These are phyloP conservation scores for Naja naja DNA, from an alignment of 2,113 vertebrate species.

Conservation along the genomic window DNA sequence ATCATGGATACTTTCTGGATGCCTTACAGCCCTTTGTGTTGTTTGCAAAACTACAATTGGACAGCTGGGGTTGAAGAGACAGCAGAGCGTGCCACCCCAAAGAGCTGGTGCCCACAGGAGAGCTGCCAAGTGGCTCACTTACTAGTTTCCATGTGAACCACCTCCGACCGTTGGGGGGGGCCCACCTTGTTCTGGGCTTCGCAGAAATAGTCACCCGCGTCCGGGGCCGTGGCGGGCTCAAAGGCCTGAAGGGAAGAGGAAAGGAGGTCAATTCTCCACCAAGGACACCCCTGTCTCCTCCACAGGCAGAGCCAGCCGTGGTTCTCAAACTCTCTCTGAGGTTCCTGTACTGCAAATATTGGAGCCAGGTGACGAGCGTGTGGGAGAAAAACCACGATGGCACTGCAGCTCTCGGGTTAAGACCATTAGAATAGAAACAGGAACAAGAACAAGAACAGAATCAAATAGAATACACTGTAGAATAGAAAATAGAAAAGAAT, in stretches of 20 bases:
- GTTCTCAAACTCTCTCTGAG: neutral
- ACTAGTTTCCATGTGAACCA: constrained; percentile 84
- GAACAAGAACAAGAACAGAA: too few species aligned
- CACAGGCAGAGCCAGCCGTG: fast-evolving
- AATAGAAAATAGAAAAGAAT: too few species aligned
- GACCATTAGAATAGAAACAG: too few species aligned
- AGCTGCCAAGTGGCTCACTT: constrained; percentile 53
- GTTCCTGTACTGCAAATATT: too few species aligned
- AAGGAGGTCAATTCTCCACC: fast-evolving
- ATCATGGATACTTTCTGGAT: too few species aligned
- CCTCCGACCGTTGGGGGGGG: constrained; percentile 56
- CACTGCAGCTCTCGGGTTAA: neutral
- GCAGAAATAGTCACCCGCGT: constrained; percentile 84
- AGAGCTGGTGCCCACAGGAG: neutral
- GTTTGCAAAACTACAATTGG: too few species aligned
- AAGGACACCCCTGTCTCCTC: neutral
- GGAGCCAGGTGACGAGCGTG: neutral
- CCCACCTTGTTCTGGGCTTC: constrained; percentile 80
- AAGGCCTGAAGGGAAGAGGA: constrained; percentile 71
- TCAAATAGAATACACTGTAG: too few species aligned
- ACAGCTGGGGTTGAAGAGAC: neutral
- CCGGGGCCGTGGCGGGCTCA: constrained; percentile 72
- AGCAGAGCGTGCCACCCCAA: neutral
- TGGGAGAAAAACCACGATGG: neutral
- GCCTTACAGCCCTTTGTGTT: too few species aligned